These are phyloP conservation scores for Bursaphelenchus okinawaensis DNA, from an alignment of 2,888 invertebrate species.

Conservation along the genomic window DNA sequence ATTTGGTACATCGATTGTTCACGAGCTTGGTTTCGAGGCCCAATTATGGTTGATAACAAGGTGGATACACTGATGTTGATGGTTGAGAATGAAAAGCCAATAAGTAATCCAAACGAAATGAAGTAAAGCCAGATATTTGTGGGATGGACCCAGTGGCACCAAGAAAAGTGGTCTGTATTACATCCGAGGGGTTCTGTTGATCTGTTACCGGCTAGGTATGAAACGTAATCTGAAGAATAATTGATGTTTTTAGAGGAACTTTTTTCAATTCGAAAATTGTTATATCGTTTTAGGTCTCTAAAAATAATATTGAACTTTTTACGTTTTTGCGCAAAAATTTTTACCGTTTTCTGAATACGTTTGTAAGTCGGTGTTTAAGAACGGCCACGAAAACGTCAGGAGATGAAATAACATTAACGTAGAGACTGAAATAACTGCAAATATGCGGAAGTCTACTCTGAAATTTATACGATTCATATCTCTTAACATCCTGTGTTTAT, in stretches of 20 bases:
- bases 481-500: too few species aligned
- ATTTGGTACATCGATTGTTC: conserved; percentile 34
- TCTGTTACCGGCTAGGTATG: neutral
- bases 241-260: neutral
- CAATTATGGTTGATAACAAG: conserved; percentile 45
- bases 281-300: neutral
- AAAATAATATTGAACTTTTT: neutral
- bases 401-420: conserved; percentile 35
- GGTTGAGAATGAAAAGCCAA: conserved; percentile 54
- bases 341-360: conserved; percentile 14
- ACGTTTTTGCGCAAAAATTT: too few species aligned
- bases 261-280: too few species aligned
- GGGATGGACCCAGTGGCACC: conserved; percentile 19
- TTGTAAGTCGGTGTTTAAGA: conserved; percentile 19
- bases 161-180: conserved; percentile 18
- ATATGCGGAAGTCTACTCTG: conserved; percentile 37
- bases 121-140: conserved; percentile 25
- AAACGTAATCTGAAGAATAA: conserved; percentile 10
- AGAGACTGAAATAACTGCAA: conserved; percentile 28
- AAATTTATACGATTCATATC: neutral
- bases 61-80: conserved; percentile 57
- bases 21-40: conserved; percentile 56
- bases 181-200: conserved; percentile 17
- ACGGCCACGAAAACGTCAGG: conserved; percentile 43
- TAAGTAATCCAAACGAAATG: conserved; percentile 39